Evolutionary conservation across 92 coral and sea anemone species (phyloP).

Genomic region (Palythoa heliodiscus): DNA sequence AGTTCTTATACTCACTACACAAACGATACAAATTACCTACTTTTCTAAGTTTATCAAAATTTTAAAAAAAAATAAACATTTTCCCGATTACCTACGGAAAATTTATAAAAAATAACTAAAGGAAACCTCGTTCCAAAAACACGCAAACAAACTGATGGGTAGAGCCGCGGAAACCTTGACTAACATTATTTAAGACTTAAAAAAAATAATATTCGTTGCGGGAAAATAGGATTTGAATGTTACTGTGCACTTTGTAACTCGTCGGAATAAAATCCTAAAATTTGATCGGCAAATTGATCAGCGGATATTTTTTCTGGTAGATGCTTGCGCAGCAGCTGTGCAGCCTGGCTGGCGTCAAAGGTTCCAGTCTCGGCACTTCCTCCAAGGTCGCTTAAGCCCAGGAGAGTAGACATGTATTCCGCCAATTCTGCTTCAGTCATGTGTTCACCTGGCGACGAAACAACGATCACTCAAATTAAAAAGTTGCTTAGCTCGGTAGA

Average conservation of each 20-base stretch:
- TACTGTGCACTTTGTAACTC: constrained; percentile 39
- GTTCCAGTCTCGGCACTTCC: constrained; percentile 99
- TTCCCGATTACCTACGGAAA: background rate
- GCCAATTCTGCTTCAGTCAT: constrained; percentile 95
- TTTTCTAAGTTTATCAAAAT: background rate
- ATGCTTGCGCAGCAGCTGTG: constrained; percentile 71
- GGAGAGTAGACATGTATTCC: constrained; percentile 90
- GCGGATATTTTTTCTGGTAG: constrained; percentile 90
- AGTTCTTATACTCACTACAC: background rate
- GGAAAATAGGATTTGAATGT: background rate
- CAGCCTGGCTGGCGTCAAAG: constrained; percentile 76
- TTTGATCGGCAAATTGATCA: constrained; percentile 90
- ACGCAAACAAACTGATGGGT: background rate
- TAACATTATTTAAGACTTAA: background rate
- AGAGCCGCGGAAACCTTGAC: background rate
- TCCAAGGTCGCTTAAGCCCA: constrained; percentile 92
- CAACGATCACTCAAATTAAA: no score
- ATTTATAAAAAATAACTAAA: background rate
- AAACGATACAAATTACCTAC: background rate
- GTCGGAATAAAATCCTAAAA: constrained; percentile 84
- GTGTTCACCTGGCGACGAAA: constrained; percentile 77
- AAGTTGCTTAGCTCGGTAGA: no score
- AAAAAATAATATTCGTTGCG: background rate
- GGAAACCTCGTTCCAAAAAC: background rate
- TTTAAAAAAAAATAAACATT: background rate